Conservation (phyloP, 2,888 invertebrate species). For the Mimachlamys varia region DNA sequence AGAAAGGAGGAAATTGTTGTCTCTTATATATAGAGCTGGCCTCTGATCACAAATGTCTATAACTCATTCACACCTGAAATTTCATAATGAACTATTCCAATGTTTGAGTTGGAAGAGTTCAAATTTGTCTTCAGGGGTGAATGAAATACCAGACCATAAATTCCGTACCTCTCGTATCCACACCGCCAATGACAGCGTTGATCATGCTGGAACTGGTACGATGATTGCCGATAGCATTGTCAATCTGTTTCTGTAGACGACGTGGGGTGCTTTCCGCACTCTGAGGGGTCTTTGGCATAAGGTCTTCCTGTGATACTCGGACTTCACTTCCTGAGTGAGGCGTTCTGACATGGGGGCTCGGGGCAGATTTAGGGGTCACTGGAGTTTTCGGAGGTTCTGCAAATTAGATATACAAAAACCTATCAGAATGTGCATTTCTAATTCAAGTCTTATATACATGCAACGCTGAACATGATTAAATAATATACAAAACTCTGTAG, state of each 20-base stretch:
- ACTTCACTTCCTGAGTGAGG: conserved; percentile 8
- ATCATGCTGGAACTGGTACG: conserved; percentile 77
- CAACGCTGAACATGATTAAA: too few species aligned
- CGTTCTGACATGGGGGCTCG: background rate
- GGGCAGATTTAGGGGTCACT: conserved; percentile 35
- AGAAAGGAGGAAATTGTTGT: too few species aligned
- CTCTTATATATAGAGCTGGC: too few species aligned
- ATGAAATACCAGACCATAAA: too few species aligned
- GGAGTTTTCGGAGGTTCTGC: conserved; percentile 41
- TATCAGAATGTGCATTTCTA: too few species aligned
- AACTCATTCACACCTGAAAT: too few species aligned
- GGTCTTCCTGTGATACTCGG: conserved; percentile 48
- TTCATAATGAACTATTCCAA: too few species aligned
- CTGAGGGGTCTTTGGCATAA: conserved; percentile 66
- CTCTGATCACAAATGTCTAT: too few species aligned
- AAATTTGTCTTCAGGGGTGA: too few species aligned
- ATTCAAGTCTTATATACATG: too few species aligned
- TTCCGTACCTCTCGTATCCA: conserved; percentile 71
- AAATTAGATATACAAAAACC: background rate
- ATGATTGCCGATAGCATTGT: conserved; percentile 76
- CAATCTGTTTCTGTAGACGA: conserved; percentile 76
- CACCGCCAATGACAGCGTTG: conserved; percentile 77
- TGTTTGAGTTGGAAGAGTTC: too few species aligned
- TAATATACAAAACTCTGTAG: too few species aligned
- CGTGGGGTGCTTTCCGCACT: conserved; percentile 71